Conservation (phyloP, 2,113 vertebrate species). For the Bostrychus sinensis region DNA sequence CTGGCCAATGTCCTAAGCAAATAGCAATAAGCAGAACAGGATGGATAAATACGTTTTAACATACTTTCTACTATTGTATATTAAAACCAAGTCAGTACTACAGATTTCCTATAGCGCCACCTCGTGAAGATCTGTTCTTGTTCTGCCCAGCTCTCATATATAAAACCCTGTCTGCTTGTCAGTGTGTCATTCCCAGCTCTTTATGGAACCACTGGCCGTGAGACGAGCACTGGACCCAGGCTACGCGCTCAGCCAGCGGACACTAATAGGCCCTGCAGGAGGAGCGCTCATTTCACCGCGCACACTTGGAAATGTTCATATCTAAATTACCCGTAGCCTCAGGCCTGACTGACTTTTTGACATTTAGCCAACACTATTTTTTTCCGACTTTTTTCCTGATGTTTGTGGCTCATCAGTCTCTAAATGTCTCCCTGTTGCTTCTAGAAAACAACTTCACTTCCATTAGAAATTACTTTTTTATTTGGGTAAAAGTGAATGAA, state of each 20-base stretch:
- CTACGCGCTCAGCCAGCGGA: constrained; percentile 28
- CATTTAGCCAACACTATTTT: constrained; percentile 24
- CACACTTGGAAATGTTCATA: constrained; percentile 46
- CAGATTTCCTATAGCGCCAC: background rate
- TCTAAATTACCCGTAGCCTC: constrained; percentile 55
- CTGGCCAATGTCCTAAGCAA: no score
- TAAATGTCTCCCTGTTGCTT: constrained; percentile 1
- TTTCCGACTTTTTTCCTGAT: constrained; percentile 8
- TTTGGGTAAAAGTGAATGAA: background rate
- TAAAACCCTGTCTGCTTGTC: constrained; percentile 18
- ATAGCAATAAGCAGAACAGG: no score
- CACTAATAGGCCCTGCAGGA: constrained; percentile 53
- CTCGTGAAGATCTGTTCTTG: background rate
- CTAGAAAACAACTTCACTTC: background rate
- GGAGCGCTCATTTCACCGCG: constrained; percentile 27
- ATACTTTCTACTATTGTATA: no score
- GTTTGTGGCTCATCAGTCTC: background rate
- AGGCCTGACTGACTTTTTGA: constrained; percentile 57
- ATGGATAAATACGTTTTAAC: no score
- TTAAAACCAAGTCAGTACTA: no score
- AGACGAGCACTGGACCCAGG: constrained; percentile 19
- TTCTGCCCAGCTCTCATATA: constrained; percentile 4
- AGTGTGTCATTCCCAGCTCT: constrained; percentile 11
- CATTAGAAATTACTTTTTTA: background rate
- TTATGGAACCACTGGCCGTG: constrained; percentile 25